Percentiles rank a stretch among this genome's conserved stretches.
Conservation (phyloP, 2,888 invertebrate species). For the Ennomos erosarius region DNA sequence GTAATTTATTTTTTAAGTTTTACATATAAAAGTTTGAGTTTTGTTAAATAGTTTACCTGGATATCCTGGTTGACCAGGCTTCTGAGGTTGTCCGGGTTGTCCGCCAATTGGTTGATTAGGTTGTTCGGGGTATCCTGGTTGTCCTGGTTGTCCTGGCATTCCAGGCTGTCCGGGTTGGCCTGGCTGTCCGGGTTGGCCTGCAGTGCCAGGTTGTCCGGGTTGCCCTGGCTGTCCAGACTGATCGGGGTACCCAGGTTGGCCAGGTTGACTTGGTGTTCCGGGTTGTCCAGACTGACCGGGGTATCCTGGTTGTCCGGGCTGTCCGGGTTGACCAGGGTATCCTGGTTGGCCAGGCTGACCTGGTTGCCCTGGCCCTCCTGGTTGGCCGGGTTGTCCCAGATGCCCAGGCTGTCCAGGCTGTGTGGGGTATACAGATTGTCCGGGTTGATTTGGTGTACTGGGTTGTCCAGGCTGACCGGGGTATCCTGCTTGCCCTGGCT, state of each 20-base stretch:
- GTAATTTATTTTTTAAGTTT: no score
- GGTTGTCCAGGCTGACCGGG: constrained; percentile 54
- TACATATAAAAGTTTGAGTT: no score
- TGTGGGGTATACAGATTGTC: constrained; percentile 41
- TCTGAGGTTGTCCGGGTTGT: constrained; percentile 31
- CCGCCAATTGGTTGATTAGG: no score
- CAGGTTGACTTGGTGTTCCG: constrained; percentile 50
- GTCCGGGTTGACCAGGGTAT: constrained; percentile 29
- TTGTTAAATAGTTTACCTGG: no score
- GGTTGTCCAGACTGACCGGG: constrained; percentile 60
- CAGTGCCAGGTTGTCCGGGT: constrained; percentile 41
- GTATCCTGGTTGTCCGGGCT: constrained; percentile 42
- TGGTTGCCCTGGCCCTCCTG: constrained; percentile 52
- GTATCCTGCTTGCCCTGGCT: constrained; percentile 38
- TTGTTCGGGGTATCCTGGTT: not conserved
- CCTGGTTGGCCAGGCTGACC: constrained; percentile 40
- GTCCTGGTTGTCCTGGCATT: constrained; percentile 30
- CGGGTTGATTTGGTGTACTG: constrained; percentile 36
- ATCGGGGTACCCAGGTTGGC: constrained; percentile 42
- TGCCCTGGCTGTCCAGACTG: constrained; percentile 36
- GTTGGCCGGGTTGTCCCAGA: constrained; percentile 49
- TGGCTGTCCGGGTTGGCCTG: constrained; percentile 30
- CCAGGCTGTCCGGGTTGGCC: constrained; percentile 27
- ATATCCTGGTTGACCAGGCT: no score
- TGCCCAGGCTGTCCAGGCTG: constrained; percentile 41